Evolutionary conservation across 2,113 vertebrate species (phyloP).

Genomic region (Abramis brama): DNA sequence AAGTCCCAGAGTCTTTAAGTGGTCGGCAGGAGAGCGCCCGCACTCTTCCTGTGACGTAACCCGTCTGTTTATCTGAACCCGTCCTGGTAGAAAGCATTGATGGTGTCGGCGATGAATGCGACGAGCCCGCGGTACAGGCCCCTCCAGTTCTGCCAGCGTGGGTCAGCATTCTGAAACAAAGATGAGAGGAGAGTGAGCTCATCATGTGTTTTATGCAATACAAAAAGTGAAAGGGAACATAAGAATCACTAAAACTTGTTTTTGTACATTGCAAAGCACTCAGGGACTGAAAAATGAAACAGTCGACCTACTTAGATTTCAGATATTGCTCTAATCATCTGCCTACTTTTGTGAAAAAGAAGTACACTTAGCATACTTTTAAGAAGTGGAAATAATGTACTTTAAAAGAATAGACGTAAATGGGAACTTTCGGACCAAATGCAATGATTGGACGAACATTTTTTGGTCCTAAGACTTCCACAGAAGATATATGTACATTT

Average conservation of each 20-base stretch:
- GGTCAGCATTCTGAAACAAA: constrained; percentile 62
- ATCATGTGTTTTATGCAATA: background rate
- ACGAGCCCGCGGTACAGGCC: constrained; percentile 68
- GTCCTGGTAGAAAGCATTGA: constrained; percentile 70
- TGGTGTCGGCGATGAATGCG: constrained; percentile 69
- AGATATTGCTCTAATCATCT: background rate
- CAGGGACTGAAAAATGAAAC: constrained; percentile 2
- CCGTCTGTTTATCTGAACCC: constrained; percentile 64
- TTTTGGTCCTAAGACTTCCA: too few species aligned
- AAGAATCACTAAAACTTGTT: background rate
- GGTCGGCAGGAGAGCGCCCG: constrained; percentile 43
- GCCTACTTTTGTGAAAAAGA: background rate
- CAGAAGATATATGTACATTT: too few species aligned
- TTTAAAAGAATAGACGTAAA: background rate
- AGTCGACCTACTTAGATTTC: background rate
- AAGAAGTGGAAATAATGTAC: background rate
- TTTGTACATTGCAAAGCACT: background rate
- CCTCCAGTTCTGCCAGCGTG: constrained; percentile 71
- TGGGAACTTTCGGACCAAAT: too few species aligned
- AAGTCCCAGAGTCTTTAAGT: constrained; percentile 47
- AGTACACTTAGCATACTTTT: background rate
- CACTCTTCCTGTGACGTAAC: constrained; percentile 37
- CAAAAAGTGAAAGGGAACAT: background rate
- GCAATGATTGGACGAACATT: too few species aligned
- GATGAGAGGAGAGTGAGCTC: constrained; percentile 22